A percentile compares a stretch with the other conserved stretches of the same genome.
Evolutionary conservation across 2,113 vertebrate genomes (phyloP).

Genomic region (Calidris pugnax): DNA sequence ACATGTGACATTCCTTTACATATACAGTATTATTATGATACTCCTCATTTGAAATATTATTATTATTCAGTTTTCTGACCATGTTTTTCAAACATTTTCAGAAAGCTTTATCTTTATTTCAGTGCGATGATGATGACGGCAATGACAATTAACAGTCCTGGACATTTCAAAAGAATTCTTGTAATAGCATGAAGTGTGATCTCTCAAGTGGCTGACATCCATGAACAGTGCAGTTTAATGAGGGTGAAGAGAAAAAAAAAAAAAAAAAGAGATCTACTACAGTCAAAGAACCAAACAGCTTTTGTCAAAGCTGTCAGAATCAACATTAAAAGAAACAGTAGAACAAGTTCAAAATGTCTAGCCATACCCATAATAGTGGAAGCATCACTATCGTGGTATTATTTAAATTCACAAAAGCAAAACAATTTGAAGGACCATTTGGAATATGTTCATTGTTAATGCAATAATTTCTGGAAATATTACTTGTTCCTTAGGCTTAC

Average conservation of each 20-base stretch:
- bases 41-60: not conserved
- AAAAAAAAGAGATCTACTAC: not conserved
- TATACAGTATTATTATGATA: not conserved
- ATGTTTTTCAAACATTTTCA: not conserved
- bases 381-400: not conserved
- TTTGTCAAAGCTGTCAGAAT: not conserved
- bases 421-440: not conserved
- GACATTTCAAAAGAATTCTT: not conserved
- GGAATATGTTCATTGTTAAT: not conserved
- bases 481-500: not conserved
- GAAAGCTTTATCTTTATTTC: constrained; percentile 3
- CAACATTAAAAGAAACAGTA: not conserved
- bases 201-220: not conserved
- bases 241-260: not conserved
- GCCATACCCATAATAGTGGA: not conserved
- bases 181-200: not conserved
- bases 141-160: not conserved
- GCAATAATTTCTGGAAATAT: not conserved
- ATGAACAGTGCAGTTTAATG: not conserved
- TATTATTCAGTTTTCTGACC: not conserved
- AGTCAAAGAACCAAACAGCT: not conserved
- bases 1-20: not conserved
- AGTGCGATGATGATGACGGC: not conserved
- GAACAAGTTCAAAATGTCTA: not conserved
- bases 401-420: not conserved